phyloP scores from a whole-genome alignment of 1,140 invertebrate genomes.

The Arctopsyche grandis region DNA sequence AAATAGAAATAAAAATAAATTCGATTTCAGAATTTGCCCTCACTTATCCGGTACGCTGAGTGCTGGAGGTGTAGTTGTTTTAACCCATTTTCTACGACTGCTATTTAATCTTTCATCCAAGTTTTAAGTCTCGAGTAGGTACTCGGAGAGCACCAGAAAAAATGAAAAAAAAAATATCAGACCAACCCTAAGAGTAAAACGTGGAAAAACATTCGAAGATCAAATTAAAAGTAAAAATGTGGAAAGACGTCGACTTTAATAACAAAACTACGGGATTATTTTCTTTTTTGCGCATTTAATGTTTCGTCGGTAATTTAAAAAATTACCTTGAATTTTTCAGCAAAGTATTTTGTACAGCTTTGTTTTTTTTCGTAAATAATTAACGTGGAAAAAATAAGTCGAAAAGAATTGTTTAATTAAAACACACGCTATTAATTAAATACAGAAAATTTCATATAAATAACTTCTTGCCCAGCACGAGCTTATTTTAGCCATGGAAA shows the following conservation, averaged over 20 bases:
- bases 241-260: neutral
- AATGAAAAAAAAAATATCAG: neutral
- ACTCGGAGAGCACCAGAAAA: neutral
- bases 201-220: conserved; percentile 27
- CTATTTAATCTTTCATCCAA: conserved; percentile 38
- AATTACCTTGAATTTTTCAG: neutral
- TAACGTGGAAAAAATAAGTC: neutral
- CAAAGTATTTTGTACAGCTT: neutral
- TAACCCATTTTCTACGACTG: conserved; percentile 31
- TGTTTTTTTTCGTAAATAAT: neutral
- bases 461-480: no score
- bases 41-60: neutral
- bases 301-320: neutral
- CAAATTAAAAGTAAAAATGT: conserved; percentile 26
- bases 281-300: neutral
- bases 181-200: neutral
- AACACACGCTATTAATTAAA: conserved; percentile 5
- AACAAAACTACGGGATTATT: conserved; percentile 7
- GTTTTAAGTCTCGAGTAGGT: conserved; percentile 23
- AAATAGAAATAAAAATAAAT: conserved; percentile 23
- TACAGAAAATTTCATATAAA: neutral
- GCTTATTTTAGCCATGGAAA: no score
- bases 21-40: neutral
- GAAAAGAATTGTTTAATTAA: conserved; percentile 4
- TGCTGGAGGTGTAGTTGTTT: neutral